phyloP scores from a whole-genome alignment of 92 coral and sea anemone species.

The Porites divaricata region DNA sequence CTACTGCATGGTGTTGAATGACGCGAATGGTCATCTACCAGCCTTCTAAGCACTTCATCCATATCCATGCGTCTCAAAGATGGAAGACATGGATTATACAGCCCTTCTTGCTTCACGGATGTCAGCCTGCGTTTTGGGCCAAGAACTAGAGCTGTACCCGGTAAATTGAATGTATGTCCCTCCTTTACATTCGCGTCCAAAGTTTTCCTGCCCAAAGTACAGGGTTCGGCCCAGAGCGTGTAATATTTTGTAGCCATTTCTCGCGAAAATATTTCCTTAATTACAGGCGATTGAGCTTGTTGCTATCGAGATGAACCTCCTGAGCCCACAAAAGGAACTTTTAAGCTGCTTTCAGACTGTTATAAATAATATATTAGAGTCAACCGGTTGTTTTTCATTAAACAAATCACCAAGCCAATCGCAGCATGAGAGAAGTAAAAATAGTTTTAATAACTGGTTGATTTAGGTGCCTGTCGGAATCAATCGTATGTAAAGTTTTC shows the following conservation, averaged over 20 bases:
- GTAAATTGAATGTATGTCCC: neutral
- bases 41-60: conserved; percentile 79
- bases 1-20: conserved; percentile 71
- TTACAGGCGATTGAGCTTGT: neutral
- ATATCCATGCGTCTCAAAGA: conserved; percentile 91
- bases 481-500: neutral
- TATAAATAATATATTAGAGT: conserved; percentile 24
- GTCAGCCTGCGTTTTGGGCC: conserved; percentile 63
- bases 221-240: conserved; percentile 65
- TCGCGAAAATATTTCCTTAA: neutral
- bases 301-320: neutral
- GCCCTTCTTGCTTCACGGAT: conserved; percentile 70
- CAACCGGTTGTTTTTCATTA: conserved; percentile 35
- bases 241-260: conserved; percentile 66
- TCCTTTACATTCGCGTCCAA: conserved; percentile 41
- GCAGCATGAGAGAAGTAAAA: neutral
- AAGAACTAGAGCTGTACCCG: conserved; percentile 14
- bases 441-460: neutral
- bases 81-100: conserved; percentile 91
- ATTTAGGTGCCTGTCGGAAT: neutral
- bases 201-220: conserved; percentile 58
- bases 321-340: neutral
- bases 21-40: conserved; percentile 86
- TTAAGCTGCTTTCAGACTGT: conserved; percentile 20
- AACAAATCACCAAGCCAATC: conserved; percentile 22